Evolutionary conservation across 2,888 invertebrate genomes (phyloP), one percentile per base, ranked within the genome.

Genomic region (Hofmannophila pseudospretella): DNA sequence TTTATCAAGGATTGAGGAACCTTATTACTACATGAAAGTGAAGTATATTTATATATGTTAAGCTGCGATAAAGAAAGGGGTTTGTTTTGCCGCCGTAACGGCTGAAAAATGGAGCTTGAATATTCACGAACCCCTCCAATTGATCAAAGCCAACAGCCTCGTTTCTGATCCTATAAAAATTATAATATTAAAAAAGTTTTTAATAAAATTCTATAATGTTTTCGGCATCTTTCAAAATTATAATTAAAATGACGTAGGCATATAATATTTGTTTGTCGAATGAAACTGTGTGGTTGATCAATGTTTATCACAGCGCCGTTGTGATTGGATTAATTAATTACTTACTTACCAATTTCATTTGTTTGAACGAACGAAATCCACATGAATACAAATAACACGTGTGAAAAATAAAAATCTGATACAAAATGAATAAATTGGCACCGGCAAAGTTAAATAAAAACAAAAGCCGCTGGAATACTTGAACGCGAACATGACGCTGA

Each of bases 401-500:
- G 16, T 16, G 3, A 16, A 16, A 16, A 3, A 16, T 16, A 16
- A n/a, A n/a, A n/a, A n/a, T n/a, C n/a, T n/a, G n/a, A n/a, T n/a
- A n/a, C n/a, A n/a, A 26, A 23, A 28, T 32, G 39, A 35, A 39
- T 39, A 38, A 34, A 38, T 41, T 41, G 31, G 32, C 34, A 22
- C 28, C 33, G 11, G 19, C 30, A 19, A 19, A 34, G 35, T 36
- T 38, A 27, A 40, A 34, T 31, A 33, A 38, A 39, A 33, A 30
- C 38, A 56, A 50, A 53, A 46, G 45, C 39, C 39, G 35, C 4
- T 20, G 43, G 46, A 42, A 50, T 50, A 52, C 50, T 52, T 56
- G 51, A 16, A n/a, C n/a, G n/a, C 54, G 58, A 60, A 60, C 64
- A 58, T 62, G 68, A 65, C 65, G 63, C 65, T 74, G 68, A 73